Evolutionary conservation across 1,140 invertebrate genomes (phyloP).

Genomic region (Atta cephalotes): DNA sequence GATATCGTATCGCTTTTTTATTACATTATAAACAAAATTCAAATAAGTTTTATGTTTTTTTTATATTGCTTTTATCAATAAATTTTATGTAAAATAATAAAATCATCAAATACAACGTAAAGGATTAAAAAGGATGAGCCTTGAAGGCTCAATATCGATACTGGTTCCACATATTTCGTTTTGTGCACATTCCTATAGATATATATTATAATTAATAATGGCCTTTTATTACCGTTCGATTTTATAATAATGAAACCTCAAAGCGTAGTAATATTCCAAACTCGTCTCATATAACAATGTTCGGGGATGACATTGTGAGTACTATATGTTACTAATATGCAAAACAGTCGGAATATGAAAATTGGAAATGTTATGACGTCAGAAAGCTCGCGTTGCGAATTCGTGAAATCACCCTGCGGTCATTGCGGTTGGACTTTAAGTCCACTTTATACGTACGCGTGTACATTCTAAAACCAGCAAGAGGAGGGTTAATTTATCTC

Average conservation of each 20-base stretch:
- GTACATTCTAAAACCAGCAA: constrained; percentile 33
- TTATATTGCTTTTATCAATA: not conserved
- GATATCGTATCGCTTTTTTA: not conserved
- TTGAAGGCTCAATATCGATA: not conserved
- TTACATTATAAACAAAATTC: not conserved
- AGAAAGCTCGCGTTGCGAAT: constrained; percentile 57
- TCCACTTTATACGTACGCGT: constrained; percentile 28
- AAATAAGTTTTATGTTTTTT: not conserved
- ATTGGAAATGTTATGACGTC: constrained; percentile 59
- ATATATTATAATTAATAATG: constrained; percentile 32
- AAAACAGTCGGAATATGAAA: constrained; percentile 51
- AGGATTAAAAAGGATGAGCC: constrained; percentile 3
- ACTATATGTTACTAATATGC: constrained; percentile 20
- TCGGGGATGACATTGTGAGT: constrained; percentile 20
- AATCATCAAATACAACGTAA: not conserved
- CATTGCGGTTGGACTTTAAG: constrained; percentile 46
- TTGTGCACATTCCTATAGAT: no score
- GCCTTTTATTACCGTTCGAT: not conserved
- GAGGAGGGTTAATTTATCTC: constrained; percentile 34
- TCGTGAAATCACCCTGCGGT: constrained; percentile 45
- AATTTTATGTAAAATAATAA: not conserved
- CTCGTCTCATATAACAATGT: constrained; percentile 27
- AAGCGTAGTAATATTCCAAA: constrained; percentile 22
- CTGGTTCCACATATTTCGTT: not conserved
- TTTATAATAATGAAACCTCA: constrained; percentile 36